Percentiles rank a stretch among this genome's conserved stretches.
Conservation (phyloP, 2,888 invertebrate genomes). For the Pemphredon lugubris region DNA sequence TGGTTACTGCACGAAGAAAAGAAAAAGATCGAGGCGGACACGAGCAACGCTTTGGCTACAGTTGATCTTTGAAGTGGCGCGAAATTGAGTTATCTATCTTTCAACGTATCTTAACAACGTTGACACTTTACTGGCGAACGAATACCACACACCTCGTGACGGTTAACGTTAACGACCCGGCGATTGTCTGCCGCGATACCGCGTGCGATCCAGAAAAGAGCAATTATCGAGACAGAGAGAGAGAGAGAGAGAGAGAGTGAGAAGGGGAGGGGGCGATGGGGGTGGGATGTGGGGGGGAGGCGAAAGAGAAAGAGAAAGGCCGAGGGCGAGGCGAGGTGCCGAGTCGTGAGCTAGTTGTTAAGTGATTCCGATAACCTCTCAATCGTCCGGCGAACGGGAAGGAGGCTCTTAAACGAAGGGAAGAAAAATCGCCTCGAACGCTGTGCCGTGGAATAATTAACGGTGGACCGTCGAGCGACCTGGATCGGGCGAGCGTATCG, state of each 20-base stretch:
- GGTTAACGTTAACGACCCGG: constrained; percentile 68
- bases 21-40: too few species aligned
- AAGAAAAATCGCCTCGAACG: constrained; percentile 67
- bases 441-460: constrained; percentile 77
- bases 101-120: constrained; percentile 71
- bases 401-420: constrained; percentile 55
- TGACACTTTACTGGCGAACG: constrained; percentile 70
- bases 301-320: constrained; percentile 37
- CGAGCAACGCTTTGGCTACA: too few species aligned
- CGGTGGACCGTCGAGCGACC: constrained; percentile 72
- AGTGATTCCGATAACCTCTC: constrained; percentile 80
- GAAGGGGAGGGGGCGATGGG: too few species aligned
- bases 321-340: constrained; percentile 72
- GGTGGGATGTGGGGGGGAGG: too few species aligned
- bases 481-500: constrained; percentile 71
- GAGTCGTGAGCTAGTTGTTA: constrained; percentile 79
- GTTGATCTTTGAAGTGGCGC: too few species aligned
- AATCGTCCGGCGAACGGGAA: constrained; percentile 74
- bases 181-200: constrained; percentile 63
- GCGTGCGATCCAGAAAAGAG: constrained; percentile 74
- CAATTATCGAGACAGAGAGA: constrained; percentile 67
- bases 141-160: constrained; percentile 76
- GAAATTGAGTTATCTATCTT: constrained; percentile 66
- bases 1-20: too few species aligned
- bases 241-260: too few species aligned